These are phyloP conservation scores for Choreutis nemorana DNA, from an alignment of 2,888 invertebrate genomes.

Conservation along the genomic window DNA sequence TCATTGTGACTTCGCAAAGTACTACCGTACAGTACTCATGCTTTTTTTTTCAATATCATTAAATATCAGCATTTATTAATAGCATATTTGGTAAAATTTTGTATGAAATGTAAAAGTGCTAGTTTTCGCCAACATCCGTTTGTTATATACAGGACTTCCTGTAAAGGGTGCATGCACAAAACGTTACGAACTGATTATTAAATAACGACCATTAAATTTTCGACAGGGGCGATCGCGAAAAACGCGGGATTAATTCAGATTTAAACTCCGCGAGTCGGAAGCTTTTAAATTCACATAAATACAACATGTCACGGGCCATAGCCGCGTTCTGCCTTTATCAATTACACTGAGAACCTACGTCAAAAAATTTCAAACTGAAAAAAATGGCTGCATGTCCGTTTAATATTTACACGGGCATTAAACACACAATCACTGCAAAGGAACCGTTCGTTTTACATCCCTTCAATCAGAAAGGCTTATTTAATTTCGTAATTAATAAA, in stretches of 20 bases:
- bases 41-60: no score
- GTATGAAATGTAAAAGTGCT: no score
- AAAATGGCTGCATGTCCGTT: conserved; percentile 29
- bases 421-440: conserved; percentile 4
- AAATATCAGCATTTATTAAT: no score
- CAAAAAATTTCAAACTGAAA: conserved; percentile 33
- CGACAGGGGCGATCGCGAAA: conserved; percentile 31
- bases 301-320: conserved; percentile 48
- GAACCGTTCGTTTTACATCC: neutral
- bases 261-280: conserved; percentile 44
- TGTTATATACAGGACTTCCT: no score
- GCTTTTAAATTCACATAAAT: conserved; percentile 61
- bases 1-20: no score
- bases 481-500: no score
- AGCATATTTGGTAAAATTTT: no score
- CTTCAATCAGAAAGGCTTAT: no score
- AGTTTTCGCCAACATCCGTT: no score
- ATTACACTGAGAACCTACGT: conserved; percentile 42
- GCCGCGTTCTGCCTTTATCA: conserved; percentile 50
- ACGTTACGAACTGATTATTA: conserved; percentile 23
- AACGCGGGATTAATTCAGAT: conserved; percentile 48
- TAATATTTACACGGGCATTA: conserved; percentile 29
- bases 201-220: conserved; percentile 34
- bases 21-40: no score
- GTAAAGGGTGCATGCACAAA: no score